phyloP scores from a whole-genome alignment of 2,888 invertebrate genomes.

The Leucoma salicis region DNA sequence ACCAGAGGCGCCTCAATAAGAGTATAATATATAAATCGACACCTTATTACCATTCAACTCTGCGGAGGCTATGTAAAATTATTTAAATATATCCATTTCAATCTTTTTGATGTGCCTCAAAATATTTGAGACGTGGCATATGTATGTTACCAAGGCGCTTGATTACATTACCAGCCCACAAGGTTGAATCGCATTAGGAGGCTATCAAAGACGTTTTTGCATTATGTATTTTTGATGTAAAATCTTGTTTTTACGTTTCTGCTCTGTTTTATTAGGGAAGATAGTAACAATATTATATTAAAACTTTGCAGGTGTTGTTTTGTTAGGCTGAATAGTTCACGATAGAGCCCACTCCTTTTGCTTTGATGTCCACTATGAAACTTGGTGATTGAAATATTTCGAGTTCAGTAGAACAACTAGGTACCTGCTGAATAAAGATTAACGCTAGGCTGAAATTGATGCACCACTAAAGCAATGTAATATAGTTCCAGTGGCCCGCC shows the following conservation, averaged over 20 bases:
- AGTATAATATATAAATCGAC: constrained; percentile 5
- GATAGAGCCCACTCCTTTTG: too few relatives aligned
- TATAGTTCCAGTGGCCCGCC: too few relatives aligned
- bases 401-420: too few relatives aligned
- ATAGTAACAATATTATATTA: too few relatives aligned
- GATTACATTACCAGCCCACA: constrained; percentile 15
- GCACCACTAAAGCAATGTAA: too few relatives aligned
- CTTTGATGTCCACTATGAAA: too few relatives aligned
- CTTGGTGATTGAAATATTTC: too few relatives aligned
- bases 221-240: constrained; percentile 17
- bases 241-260: constrained; percentile 9
- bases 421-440: too few relatives aligned
- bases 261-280: background rate
- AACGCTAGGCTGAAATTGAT: too few relatives aligned
- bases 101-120: constrained; percentile 33
- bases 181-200: constrained; percentile 23
- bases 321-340: too few relatives aligned
- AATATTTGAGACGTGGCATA: constrained; percentile 29
- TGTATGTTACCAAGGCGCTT: constrained; percentile 21
- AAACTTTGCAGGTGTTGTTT: too few relatives aligned
- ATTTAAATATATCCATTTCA: constrained; percentile 28
- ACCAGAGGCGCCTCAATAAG: background rate
- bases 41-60: constrained; percentile 16
- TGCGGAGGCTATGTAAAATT: constrained; percentile 24
- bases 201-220: constrained; percentile 16